Percentiles rank a stretch among this genome's conserved stretches.
phyloP scores from a whole-genome alignment of 92 coral and sea anemone species.

The Phymanthus crucifer region DNA sequence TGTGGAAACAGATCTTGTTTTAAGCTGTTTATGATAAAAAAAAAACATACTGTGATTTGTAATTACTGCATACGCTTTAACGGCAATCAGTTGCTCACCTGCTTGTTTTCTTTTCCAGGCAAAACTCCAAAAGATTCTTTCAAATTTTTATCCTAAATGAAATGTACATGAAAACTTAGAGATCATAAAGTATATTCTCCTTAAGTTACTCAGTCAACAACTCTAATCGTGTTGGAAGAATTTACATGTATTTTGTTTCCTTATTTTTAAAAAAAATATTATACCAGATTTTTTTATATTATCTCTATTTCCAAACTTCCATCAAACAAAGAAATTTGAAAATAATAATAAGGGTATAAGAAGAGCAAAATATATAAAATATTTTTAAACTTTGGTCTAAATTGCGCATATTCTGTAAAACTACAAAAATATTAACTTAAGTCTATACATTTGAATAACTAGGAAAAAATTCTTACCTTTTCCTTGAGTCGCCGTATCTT shows the following conservation, averaged over 20 bases:
- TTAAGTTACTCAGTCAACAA: conserved; percentile 1
- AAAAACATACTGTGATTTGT: background rate
- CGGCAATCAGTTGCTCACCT: background rate
- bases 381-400: too few species aligned
- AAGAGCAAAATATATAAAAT: too few species aligned
- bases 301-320: background rate
- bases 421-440: too few species aligned
- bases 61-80: background rate
- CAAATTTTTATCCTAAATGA: background rate
- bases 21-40: conserved; percentile 1
- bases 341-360: background rate
- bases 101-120: conserved; percentile 4
- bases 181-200: conserved; percentile 16
- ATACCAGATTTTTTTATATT: background rate
- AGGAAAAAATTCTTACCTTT: too few species aligned
- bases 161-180: background rate
- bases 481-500: conserved; percentile 22
- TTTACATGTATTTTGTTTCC: background rate
- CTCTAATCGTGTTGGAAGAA: conserved; percentile 8
- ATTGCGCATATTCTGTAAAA: too few species aligned
- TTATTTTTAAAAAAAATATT: too few species aligned
- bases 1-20: background rate
- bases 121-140: background rate
- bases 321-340: background rate
- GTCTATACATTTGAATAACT: too few species aligned